Base-by-base conservation (phyloP, 2,113 vertebrate species). In the Empidonax alnorum region DNA sequence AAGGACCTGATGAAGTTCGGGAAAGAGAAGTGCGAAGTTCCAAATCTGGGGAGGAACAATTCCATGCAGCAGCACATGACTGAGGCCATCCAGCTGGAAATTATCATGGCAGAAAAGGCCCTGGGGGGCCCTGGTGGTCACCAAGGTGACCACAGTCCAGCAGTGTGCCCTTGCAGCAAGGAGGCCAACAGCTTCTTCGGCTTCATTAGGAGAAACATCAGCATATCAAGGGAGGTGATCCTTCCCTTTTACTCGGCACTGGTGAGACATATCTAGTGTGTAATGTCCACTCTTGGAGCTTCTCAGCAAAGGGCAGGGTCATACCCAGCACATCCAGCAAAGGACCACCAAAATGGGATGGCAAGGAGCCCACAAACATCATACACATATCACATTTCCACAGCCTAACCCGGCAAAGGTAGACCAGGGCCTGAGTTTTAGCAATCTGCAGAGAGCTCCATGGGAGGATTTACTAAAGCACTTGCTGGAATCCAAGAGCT, bases 151-250 rank as follows among this genome's bases (percentile, higher is more conserved):
- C 55, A 31, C 25, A 76, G 5, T 27, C 14, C 69, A 81, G 12
- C 39, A 46, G 23, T 1, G 3, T 35, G 14, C 7, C 22, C 11
- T 59, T 37, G n/a, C 14, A 65, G 44, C n/a, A 55, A 12, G 22
- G 11, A 24, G 22, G 9, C 19, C 1, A 80, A 2, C 10, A 16
- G 6, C 7, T 7, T 68, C 5, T 2, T 33, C 7, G 16, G 31
- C 24, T 75, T 18, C 27, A 31, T 6, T 27, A 59, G 28, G 12
- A 73, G 16, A 14, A 84, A 5, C 8, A 2, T 7, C 61, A 88
- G 28, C 9, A 35, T 19, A 25, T 23, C 0, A 1, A 66, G 15
- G 12, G 13, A 85, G 4, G 9, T 2, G 3, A 44, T 84, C 15
- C 3, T 66, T 71, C 13, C 25, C 9, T 44, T 87, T 37, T 30